These are phyloP conservation scores for Melinopterus prodromus DNA, from an alignment of 2,888 invertebrate genomes.

Conservation along the genomic window DNA sequence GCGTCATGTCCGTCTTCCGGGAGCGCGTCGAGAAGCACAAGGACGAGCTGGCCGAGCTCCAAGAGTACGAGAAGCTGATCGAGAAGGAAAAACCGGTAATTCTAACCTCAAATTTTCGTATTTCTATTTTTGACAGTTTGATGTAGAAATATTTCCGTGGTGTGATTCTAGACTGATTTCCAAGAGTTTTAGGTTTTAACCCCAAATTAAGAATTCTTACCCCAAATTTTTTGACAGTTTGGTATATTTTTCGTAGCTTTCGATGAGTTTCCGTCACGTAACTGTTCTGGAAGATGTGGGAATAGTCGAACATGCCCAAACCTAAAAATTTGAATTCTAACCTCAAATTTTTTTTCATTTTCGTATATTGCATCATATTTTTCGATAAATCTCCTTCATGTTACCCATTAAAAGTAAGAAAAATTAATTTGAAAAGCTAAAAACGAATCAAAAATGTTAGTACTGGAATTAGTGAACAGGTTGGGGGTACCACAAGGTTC, in stretches of 20 bases:
- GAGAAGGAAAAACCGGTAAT: slow-evolving; percentile 86
- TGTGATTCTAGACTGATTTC: neutral
- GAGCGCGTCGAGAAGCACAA: slow-evolving; percentile 90
- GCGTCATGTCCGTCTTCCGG: slow-evolving; percentile 93
- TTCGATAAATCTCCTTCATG: too few relatives aligned
- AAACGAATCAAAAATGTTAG: too few relatives aligned
- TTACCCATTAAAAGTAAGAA: too few relatives aligned
- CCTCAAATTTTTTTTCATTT: slow-evolving; percentile 6
- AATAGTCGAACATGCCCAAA: neutral
- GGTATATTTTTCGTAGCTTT: slow-evolving; percentile 15
- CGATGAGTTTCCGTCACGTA: neutral
- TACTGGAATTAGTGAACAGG: too few relatives aligned
- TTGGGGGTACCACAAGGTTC: too few relatives aligned
- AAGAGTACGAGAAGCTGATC: slow-evolving; percentile 80
- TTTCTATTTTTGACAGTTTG: slow-evolving; percentile 11
- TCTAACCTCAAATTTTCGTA: slow-evolving; percentile 48
- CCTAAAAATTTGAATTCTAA: neutral
- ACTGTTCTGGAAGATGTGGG: too few relatives aligned
- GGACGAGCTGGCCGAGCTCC: slow-evolving; percentile 85
- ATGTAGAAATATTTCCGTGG: neutral
- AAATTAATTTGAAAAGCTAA: too few relatives aligned
- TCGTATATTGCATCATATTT: too few relatives aligned
- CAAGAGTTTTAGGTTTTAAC: neutral
- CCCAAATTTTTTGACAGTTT: neutral
- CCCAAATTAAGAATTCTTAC: neutral